A percentile compares a stretch with the other conserved stretches of the same genome.
Conservation (phyloP, 1,140 invertebrate genomes). For the Drosophila parabipectinata region DNA sequence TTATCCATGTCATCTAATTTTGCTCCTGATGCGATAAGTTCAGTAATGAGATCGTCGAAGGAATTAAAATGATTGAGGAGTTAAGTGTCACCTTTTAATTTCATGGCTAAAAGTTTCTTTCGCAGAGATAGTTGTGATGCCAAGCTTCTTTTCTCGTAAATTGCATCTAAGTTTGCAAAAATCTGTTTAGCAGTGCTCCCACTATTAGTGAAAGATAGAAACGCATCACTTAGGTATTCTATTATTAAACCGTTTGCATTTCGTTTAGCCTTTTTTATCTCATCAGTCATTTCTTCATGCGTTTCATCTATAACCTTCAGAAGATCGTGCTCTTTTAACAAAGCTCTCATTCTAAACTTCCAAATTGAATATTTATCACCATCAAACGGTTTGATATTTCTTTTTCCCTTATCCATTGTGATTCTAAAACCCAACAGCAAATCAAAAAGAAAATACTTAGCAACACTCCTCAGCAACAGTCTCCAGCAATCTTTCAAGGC, state of each 20-base stretch:
- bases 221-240: neutral
- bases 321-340: neutral
- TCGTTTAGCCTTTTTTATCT: neutral
- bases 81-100: conserved; percentile 6
- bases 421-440: too few species aligned
- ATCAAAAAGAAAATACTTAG: too few species aligned
- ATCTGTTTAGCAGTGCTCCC: neutral
- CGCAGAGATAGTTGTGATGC: conserved; percentile 10
- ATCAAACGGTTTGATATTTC: neutral
- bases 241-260: neutral
- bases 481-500: too few species aligned
- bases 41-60: neutral
- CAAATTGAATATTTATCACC: neutral
- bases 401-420: neutral
- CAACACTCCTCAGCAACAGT: too few species aligned
- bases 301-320: neutral
- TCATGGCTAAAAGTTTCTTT: conserved; percentile 17
- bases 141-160: conserved; percentile 12
- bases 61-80: conserved; percentile 7
- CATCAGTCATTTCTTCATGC: neutral
- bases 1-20: too few species aligned
- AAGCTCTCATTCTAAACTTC: neutral
- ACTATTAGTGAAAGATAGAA: neutral
- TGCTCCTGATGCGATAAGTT: neutral
- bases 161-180: conserved; percentile 4